Percentiles rank a stretch among this genome's conserved stretches.
Conservation (phyloP, 1,140 invertebrate species). For the Yoshiicerus persimilis region DNA sequence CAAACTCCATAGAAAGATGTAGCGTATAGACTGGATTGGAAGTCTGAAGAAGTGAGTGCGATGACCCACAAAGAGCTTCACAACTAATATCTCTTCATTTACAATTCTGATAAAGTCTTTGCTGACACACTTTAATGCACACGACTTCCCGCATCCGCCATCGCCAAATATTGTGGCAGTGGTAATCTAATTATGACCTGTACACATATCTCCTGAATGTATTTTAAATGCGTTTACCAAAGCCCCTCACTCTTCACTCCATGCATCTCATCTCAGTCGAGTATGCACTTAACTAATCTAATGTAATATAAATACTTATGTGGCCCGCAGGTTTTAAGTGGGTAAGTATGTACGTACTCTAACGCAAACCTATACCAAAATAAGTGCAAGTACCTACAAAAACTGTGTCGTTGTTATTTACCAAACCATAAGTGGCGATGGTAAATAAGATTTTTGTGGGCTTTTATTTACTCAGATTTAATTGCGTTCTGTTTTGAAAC, state of each 20-base stretch:
- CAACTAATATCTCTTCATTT: slow-evolving; percentile 15
- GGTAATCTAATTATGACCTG: slow-evolving; percentile 12
- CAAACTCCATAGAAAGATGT: neutral
- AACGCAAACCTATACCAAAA: neutral
- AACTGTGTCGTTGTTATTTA: neutral
- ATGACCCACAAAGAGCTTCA: slow-evolving; percentile 1
- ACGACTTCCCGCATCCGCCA: slow-evolving; percentile 19
- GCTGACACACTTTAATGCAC: slow-evolving; percentile 21
- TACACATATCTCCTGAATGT: neutral
- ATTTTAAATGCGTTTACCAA: neutral
- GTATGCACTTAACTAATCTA: neutral
- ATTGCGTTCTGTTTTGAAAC: too few species aligned
- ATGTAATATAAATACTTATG: neutral
- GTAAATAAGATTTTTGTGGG: too few species aligned
- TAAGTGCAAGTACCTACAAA: neutral
- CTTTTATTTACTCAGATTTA: too few species aligned
- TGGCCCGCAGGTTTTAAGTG: neutral
- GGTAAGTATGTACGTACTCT: neutral
- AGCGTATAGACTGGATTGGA: neutral
- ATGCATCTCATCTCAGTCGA: neutral
- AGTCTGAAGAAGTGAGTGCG: slow-evolving; percentile 1
- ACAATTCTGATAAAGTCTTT: slow-evolving; percentile 21
- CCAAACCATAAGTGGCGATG: too few species aligned
- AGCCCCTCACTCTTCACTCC: neutral
- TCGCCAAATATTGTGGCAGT: slow-evolving; percentile 19